Evolutionary conservation across 2,797 vertebrate genomes (phyloP), one percentile per base, ranked within the genome.

Genomic region (Hippopotamyrus pictus): DNA sequence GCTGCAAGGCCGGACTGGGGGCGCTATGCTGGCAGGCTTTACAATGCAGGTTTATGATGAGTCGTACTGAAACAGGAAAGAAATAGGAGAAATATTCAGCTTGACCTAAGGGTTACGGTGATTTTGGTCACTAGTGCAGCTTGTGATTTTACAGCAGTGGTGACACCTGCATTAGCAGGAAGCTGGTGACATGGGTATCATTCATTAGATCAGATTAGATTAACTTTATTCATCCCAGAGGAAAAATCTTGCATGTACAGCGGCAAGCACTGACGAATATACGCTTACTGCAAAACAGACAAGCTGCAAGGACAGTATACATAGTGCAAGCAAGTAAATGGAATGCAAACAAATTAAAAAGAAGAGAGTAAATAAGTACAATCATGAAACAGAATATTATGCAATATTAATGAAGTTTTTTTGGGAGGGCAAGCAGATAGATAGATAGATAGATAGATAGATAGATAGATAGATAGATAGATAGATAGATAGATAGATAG

Each of bases 91-190:
- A 53, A 33, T 85, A 22, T 29, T 65, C 9, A 29, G 25, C 9
- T 29, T 29, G 62, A 12, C 89, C 22, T 89, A 85, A 90, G 87
- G 89, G 65, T 88, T 88, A 88, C 19, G n/a, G 19, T 69, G 41
- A 89, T 37, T 19, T 41, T 89, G 87, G 88, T 89, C 90, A 89
- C 48, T 57, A 82, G 69, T 91, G 86, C 62, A 83, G n/a, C 48
- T 90, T 51, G 89, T 83, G 88, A 54, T 41, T 46, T 91, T 44
- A 79, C 46, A 89, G 88, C 89, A 91, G 89, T 90, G 90, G 62
- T 76, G 82, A 62, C 84, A 90, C 90, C 89, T 53, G 59, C 89
- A 86, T 50, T 65, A 73, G 73, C 41, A 90, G 59, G 54, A 14
- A 73, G 29, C 65, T 33, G 65, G 29, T 33, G 29, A 73, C 1